Evolutionary conservation across 2,797 vertebrate genomes (phyloP).

Genomic region (Danio aesculapii): DNA sequence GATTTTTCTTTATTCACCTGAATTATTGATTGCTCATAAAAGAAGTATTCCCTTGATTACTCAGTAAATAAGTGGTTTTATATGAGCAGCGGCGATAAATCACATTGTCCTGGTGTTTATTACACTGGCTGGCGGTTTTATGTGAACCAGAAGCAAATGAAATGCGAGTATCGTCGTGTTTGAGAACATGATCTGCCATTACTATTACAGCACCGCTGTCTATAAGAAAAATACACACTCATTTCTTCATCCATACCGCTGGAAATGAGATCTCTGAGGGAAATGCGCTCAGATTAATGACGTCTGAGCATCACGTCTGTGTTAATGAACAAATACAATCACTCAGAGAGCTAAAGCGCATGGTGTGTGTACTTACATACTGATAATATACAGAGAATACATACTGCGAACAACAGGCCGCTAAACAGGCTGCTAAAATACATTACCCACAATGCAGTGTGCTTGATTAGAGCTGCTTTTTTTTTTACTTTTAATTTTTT

Average conservation of each 20-base stretch:
- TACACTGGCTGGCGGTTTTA: neutral
- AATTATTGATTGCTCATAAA: too few species aligned
- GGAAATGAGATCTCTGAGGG: conserved; percentile 63
- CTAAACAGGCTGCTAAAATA: too few species aligned
- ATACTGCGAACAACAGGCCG: too few species aligned
- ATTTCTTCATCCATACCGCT: conserved; percentile 61
- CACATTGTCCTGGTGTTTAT: conserved; percentile 3
- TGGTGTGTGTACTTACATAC: too few species aligned
- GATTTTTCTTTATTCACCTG: too few species aligned
- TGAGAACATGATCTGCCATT: conserved; percentile 54
- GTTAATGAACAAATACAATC: too few species aligned
- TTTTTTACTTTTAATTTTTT: too few species aligned
- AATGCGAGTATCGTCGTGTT: conserved; percentile 29
- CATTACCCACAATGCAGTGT: too few species aligned
- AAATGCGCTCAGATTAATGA: conserved; percentile 69
- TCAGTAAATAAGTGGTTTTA: conserved; percentile 9
- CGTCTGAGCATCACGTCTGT: conserved; percentile 40
- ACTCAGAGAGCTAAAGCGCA: too few species aligned
- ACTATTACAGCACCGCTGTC: conserved; percentile 54
- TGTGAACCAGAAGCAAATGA: conserved; percentile 34
- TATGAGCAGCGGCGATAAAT: neutral
- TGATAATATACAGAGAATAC: too few species aligned
- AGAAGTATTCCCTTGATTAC: neutral
- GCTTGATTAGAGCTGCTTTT: too few species aligned
- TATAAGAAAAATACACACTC: conserved; percentile 50